These are phyloP conservation scores for Onychomys arenicola DNA, from an alignment of 2,797 vertebrate genomes.

Conservation along the genomic window DNA sequence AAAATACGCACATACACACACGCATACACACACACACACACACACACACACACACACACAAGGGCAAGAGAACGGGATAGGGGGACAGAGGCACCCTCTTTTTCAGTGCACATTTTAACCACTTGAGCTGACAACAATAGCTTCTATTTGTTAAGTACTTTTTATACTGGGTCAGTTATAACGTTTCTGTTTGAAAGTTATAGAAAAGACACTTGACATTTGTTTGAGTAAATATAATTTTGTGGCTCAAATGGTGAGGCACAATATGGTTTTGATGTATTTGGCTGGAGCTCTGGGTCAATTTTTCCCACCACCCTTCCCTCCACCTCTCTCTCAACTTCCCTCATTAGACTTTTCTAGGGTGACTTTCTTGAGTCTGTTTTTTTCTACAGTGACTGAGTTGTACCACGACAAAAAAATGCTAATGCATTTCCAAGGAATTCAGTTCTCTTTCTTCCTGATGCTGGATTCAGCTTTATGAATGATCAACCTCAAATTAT, in stretches of 20 bases:
- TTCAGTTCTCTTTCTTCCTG: not conserved
- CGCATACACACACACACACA: no score
- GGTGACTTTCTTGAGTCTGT: not conserved
- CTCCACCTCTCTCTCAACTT: not conserved
- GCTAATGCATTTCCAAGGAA: not conserved
- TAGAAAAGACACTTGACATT: not conserved
- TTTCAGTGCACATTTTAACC: not conserved
- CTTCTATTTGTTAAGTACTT: not conserved
- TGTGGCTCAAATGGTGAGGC: not conserved
- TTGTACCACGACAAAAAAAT: not conserved
- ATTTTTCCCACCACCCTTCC: not conserved
- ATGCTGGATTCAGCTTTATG: not conserved
- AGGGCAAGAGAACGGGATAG: not conserved
- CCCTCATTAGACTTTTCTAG: not conserved
- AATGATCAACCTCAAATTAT: not conserved
- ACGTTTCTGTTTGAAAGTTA: not conserved
- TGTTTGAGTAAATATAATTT: not conserved
- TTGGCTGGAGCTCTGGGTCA: not conserved
- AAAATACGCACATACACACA: not conserved
- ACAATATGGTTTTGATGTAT: not conserved
- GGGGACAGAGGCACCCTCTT: not conserved
- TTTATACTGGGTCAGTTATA: not conserved
- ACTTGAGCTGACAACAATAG: not conserved
- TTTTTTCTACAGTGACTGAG: no score
- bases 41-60: no score